These are phyloP conservation scores for Pseudomyrmex concolor DNA, from an alignment of 1,140 invertebrate genomes.

Conservation along the genomic window DNA sequence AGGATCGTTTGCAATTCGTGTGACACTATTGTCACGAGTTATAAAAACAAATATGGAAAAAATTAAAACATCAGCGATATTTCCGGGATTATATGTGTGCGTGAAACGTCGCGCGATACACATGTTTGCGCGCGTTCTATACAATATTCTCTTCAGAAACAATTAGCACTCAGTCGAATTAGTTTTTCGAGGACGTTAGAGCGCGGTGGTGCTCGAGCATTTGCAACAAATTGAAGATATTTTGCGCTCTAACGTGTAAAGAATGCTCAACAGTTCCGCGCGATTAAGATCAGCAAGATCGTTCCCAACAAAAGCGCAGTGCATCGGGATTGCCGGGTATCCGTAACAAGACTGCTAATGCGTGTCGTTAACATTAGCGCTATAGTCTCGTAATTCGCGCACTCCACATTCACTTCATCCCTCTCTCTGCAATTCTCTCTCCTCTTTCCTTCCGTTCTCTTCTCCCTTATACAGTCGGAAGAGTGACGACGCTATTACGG, in stretches of 20 bases:
- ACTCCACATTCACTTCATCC: conserved; percentile 67
- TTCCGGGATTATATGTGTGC: too few relatives aligned
- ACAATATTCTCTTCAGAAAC: neutral
- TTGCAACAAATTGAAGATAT: conserved; percentile 17
- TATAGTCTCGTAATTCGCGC: conserved; percentile 77
- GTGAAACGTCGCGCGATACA: too few relatives aligned
- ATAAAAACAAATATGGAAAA: neutral
- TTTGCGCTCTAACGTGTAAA: conserved; percentile 39
- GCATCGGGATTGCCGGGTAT: conserved; percentile 53
- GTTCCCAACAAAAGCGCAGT: conserved; percentile 45
- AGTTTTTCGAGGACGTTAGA: neutral
- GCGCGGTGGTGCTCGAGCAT: neutral
- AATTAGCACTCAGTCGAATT: conserved; percentile 17
- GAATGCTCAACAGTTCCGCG: conserved; percentile 53
- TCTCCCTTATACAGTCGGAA: conserved; percentile 30
- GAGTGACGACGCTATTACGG: conserved; percentile 58
- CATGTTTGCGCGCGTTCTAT: too few relatives aligned
- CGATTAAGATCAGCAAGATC: conserved; percentile 64
- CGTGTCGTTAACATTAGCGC: conserved; percentile 79
- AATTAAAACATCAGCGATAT: neutral
- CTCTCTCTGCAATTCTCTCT: neutral
- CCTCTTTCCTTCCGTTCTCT: conserved; percentile 21
- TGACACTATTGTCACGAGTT: neutral
- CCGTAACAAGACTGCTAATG: conserved; percentile 74
- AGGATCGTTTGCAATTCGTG: neutral